Evolutionary conservation across 2,797 vertebrate species (phyloP).

Genomic region (Pipistrellus pygmaeus): DNA sequence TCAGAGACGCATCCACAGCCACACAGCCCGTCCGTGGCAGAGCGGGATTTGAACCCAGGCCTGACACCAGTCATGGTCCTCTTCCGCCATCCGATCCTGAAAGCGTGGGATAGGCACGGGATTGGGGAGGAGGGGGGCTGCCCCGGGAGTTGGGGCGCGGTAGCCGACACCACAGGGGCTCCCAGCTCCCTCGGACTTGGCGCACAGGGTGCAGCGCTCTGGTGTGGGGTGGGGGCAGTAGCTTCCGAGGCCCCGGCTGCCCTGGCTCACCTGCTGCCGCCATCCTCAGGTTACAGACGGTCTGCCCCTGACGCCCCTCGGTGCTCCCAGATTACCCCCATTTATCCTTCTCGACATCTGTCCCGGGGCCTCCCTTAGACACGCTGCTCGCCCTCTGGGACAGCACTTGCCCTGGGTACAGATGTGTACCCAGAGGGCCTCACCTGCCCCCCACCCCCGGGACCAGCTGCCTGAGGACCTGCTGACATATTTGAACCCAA

Average conservation of each 20-base stretch:
- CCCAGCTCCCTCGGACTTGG: neutral
- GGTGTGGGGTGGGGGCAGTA: fast-evolving
- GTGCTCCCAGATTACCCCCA: neutral
- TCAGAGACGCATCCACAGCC: neutral
- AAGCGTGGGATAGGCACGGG: no score
- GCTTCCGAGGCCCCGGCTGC: neutral
- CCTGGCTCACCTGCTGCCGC: neutral
- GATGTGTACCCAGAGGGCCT: neutral
- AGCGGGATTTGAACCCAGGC: neutral
- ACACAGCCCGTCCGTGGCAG: neutral
- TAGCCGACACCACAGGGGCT: fast-evolving
- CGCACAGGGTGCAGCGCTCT: fast-evolving
- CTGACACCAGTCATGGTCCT: neutral
- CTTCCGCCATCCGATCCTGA: fast-evolving
- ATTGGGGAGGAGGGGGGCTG: no score
- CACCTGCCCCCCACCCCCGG: neutral
- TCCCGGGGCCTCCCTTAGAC: neutral
- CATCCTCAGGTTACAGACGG: neutral
- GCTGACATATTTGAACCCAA: neutral
- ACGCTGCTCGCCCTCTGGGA: fast-evolving
- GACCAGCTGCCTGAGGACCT: neutral
- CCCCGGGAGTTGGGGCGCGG: neutral
- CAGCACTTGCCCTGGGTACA: neutral
- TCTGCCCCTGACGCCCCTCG: fast-evolving
- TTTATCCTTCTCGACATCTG: neutral